Conservation (phyloP, 2,888 invertebrate genomes). For the Caenorhabditis sulstoni region DNA sequence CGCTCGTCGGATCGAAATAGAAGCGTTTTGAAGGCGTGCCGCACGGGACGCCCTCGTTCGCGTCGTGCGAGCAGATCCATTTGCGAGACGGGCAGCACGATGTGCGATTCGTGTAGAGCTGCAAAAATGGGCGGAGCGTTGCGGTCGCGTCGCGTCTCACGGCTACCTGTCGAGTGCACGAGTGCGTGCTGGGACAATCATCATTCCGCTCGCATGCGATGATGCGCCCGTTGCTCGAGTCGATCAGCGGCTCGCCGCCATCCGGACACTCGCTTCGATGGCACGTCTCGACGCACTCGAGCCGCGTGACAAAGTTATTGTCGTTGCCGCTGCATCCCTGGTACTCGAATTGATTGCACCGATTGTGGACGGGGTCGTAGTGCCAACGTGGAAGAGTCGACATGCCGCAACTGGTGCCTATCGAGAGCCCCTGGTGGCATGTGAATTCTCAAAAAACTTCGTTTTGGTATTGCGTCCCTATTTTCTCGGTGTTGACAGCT, state of each 20-base stretch:
- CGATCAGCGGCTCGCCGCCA: conserved; percentile 67
- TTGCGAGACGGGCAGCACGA: conserved; percentile 71
- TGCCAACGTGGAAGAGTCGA: conserved; percentile 90
- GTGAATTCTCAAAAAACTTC: conserved; percentile 45
- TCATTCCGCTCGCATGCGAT: conserved; percentile 59
- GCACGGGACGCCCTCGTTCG: conserved; percentile 68
- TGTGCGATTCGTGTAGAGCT: conserved; percentile 37
- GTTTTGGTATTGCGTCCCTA: no score
- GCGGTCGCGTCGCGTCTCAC: neutral
- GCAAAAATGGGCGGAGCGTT: conserved; percentile 19
- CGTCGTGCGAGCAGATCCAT: conserved; percentile 66
- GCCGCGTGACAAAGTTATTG: conserved; percentile 72
- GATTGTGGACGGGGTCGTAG: conserved; percentile 63
- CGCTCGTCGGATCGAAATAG: conserved; percentile 66
- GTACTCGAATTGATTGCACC: conserved; percentile 72
- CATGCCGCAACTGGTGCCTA: conserved; percentile 57
- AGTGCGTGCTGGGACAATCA: conserved; percentile 65
- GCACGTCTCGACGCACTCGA: conserved; percentile 71
- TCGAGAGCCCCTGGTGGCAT: conserved; percentile 47
- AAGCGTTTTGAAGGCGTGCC: conserved; percentile 65
- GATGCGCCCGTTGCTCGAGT: conserved; percentile 54
- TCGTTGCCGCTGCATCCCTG: conserved; percentile 75
- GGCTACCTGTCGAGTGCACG: conserved; percentile 59
- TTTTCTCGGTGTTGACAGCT: no score
- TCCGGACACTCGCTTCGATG: conserved; percentile 64